Percentiles rank a stretch among this genome's conserved stretches.
Conservation (phyloP, 2,113 vertebrate genomes). For the Drymodes brunneopygia region DNA sequence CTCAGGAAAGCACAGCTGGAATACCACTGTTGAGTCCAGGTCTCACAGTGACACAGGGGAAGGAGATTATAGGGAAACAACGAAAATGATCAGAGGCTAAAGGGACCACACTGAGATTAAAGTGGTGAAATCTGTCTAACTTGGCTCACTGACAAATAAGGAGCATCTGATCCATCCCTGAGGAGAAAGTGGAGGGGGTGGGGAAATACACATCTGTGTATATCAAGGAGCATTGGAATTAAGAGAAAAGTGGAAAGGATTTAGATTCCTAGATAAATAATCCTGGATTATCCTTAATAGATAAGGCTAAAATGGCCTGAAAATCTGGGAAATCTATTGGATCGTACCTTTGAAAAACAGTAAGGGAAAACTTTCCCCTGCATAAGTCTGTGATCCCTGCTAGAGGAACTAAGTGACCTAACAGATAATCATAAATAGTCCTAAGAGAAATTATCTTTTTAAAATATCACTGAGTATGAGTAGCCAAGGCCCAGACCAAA, state of each 20-base stretch:
- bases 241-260: not conserved
- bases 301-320: not conserved
- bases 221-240: not conserved
- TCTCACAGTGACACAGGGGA: not conserved
- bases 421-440: not conserved
- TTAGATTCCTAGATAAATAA: not conserved
- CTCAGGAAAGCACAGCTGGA: not conserved
- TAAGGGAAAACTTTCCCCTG: not conserved
- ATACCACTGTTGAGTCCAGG: not conserved
- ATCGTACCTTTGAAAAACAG: not conserved
- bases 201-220: not conserved
- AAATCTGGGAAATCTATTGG: not conserved
- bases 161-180: not conserved
- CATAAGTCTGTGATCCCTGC: not conserved
- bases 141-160: not conserved
- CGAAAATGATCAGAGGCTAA: not conserved
- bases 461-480: not conserved
- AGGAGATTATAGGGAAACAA: not conserved
- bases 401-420: not conserved
- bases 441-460: not conserved
- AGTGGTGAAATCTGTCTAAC: not conserved
- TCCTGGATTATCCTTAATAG: not conserved
- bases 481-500: not conserved
- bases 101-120: not conserved
- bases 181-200: not conserved